phyloP scores from a whole-genome alignment of 1,140 invertebrate genomes.

The Mactra quadrangularis region DNA sequence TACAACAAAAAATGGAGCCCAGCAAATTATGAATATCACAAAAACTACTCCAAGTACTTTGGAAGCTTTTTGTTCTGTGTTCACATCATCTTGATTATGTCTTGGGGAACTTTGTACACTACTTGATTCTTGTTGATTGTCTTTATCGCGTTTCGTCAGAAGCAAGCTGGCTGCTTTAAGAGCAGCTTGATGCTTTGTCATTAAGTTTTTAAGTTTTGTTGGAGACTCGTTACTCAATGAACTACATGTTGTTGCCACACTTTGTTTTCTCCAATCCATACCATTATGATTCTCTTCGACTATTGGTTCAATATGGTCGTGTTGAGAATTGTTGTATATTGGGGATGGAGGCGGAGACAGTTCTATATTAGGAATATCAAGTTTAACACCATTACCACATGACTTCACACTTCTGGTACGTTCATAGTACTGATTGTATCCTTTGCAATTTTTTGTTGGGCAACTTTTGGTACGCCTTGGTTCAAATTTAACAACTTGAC shows the following conservation, averaged over 20 bases:
- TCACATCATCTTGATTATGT: conserved; percentile 72
- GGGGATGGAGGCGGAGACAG: conserved; percentile 53
- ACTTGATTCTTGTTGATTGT: conserved; percentile 9
- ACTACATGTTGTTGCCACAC: conserved; percentile 37
- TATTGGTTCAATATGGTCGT: conserved; percentile 16
- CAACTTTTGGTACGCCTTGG: conserved; percentile 59
- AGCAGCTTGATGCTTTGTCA: conserved; percentile 78
- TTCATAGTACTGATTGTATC: conserved; percentile 21
- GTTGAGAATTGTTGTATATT: background rate
- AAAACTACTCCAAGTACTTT: conserved; percentile 85
- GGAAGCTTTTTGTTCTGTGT: conserved; percentile 96
- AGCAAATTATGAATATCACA: conserved; percentile 82
- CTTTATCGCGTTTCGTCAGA: conserved; percentile 68
- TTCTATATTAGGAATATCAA: background rate
- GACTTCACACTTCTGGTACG: conserved; percentile 28
- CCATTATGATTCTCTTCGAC: conserved; percentile 58
- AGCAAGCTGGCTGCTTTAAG: conserved; percentile 79
- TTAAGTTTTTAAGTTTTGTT: conserved; percentile 70
- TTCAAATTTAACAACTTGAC: conserved; percentile 65
- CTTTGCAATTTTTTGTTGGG: conserved; percentile 27
- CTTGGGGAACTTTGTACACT: conserved; percentile 14
- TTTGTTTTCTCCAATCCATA: conserved; percentile 43
- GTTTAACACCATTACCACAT: background rate
- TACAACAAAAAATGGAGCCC: conserved; percentile 83
- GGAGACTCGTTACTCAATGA: conserved; percentile 44